Conservation (phyloP, 2,888 invertebrate genomes). For the Amitus sp. region DNA sequence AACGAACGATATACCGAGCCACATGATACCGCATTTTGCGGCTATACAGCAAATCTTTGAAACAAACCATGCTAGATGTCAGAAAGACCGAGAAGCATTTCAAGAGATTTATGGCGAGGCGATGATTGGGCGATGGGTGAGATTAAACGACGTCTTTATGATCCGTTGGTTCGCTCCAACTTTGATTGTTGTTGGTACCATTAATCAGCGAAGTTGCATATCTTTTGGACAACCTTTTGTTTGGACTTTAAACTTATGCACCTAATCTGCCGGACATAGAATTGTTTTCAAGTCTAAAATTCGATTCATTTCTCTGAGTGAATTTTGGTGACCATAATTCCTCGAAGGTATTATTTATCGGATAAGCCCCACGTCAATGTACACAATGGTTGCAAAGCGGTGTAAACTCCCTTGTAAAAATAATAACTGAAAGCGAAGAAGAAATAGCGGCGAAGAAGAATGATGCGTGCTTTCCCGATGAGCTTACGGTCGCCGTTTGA, state of each 20-base stretch:
- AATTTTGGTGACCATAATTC: no score
- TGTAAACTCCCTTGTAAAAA: slow-evolving; percentile 19
- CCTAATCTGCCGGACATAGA: no score
- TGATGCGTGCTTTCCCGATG: slow-evolving; percentile 37
- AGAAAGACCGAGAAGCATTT: slow-evolving; percentile 41
- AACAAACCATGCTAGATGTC: slow-evolving; percentile 28
- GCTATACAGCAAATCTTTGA: slow-evolving; percentile 29
- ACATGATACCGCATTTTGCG: slow-evolving; percentile 32
- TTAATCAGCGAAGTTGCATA: slow-evolving; percentile 41
- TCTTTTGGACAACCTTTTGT: slow-evolving; percentile 36
- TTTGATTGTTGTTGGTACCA: slow-evolving; percentile 40
- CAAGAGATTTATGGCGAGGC: slow-evolving; percentile 61
- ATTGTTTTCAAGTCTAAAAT: no score
- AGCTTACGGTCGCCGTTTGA: slow-evolving; percentile 38
- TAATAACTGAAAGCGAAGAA: neutral
- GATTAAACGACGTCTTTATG: slow-evolving; percentile 62
- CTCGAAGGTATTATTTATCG: no score
- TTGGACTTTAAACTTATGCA: slow-evolving; percentile 21
- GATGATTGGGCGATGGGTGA: slow-evolving; percentile 62
- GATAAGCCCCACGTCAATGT: slow-evolving; percentile 16
- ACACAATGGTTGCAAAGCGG: slow-evolving; percentile 35
- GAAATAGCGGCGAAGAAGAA: slow-evolving; percentile 34
- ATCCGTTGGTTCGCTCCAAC: slow-evolving; percentile 43
- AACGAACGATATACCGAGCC: slow-evolving; percentile 37
- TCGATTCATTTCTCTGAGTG: no score